Conservation (phyloP, 2,888 invertebrate genomes). For the Eudasyphora cyanicolor region DNA sequence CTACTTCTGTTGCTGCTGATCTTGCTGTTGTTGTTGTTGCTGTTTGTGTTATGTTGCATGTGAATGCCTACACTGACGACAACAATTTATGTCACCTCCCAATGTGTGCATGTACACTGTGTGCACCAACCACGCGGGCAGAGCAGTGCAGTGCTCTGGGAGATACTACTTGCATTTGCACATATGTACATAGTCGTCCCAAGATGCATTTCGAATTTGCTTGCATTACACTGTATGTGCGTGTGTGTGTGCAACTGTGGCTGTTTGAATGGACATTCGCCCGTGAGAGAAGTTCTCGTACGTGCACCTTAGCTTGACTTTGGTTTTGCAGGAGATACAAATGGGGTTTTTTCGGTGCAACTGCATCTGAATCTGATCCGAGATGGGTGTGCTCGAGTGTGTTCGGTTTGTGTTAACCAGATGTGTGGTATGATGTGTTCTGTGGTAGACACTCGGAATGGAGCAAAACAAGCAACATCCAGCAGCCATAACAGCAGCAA, state of each 20-base stretch:
- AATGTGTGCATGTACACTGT: conserved; percentile 59
- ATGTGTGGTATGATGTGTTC: conserved; percentile 36
- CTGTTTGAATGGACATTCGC: not conserved
- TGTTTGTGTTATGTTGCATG: conserved; percentile 29
- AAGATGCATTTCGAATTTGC: no score
- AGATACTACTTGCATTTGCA: not conserved
- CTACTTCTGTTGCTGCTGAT: no score
- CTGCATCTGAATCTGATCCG: not conserved
- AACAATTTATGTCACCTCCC: conserved; percentile 66
- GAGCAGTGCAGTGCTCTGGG: no score
- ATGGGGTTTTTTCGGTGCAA: not conserved
- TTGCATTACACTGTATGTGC: no score
- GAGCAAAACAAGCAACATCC: no score
- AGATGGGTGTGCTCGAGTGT: not conserved
- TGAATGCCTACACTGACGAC: conserved; percentile 58
- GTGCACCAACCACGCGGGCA: no score
- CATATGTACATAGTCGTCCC: not conserved
- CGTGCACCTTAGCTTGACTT: conserved; percentile 3
- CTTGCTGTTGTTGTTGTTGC: not conserved
- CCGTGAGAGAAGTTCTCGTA: not conserved
- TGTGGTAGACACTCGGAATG: conserved; percentile 14
- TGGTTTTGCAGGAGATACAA: not conserved
- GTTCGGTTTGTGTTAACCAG: conserved; percentile 49
- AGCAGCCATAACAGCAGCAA: conserved; percentile 43
- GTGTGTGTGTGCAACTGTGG: conserved; percentile 2